Evolutionary conservation across 2,888 invertebrate species (phyloP).

Genomic region (Sycophila texana): DNA sequence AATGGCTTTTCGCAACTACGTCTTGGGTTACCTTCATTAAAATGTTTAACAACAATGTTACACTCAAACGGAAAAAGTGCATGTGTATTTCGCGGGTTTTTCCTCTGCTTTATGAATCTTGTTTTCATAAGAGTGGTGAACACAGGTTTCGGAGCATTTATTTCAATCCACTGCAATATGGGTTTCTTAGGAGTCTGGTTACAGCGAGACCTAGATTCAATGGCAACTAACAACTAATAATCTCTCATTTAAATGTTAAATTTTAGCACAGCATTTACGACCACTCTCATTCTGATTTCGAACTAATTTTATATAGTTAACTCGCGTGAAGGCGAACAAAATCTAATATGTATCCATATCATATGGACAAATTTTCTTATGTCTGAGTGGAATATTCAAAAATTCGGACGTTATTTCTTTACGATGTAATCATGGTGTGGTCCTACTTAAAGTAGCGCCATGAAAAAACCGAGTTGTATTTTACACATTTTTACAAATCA

Average conservation of each 20-base stretch:
- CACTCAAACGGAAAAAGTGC: background rate
- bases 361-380: background rate
- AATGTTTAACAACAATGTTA: constrained; percentile 9
- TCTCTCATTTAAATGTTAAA: background rate
- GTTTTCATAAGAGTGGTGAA: constrained; percentile 30
- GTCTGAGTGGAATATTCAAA: background rate
- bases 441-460: no score
- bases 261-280: no score
- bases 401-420: no score
- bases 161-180: constrained; percentile 31
- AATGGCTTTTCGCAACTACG: background rate
- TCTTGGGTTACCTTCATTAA: background rate
- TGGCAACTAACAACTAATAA: constrained; percentile 59
- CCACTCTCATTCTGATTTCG: no score
- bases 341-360: background rate
- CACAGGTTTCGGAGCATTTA: constrained; percentile 34
- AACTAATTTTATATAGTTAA: background rate
- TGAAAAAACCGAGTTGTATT: no score
- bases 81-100: constrained; percentile 56
- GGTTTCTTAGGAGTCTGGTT: constrained; percentile 57
- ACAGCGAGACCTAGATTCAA: constrained; percentile 52
- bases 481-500: no score
- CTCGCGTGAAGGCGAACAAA: background rate
- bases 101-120: constrained; percentile 41
- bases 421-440: no score